Evolutionary conservation across 1,140 invertebrate genomes (phyloP).

Genomic region (Berghia stephanieae): DNA sequence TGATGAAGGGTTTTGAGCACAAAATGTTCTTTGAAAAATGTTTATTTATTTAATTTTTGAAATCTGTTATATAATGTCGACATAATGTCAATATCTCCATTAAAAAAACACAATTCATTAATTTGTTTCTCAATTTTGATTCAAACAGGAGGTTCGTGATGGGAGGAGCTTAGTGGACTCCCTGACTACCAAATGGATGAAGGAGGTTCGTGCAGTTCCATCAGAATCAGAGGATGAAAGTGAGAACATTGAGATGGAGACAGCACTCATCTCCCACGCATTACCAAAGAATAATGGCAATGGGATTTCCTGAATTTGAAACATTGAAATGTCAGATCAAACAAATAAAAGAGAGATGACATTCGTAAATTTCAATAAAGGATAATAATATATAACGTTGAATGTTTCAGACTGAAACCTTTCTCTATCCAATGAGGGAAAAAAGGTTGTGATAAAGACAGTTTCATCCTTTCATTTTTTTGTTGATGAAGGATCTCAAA

Average conservation of each 20-base stretch:
- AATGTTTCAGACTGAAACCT: background rate
- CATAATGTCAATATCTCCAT: background rate
- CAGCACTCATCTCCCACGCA: conserved; percentile 18
- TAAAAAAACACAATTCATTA: background rate
- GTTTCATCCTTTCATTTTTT: no score
- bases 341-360: background rate
- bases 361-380: background rate
- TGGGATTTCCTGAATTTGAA: background rate
- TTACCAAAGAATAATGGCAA: background rate
- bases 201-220: conserved; percentile 70
- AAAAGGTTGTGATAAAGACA: background rate
- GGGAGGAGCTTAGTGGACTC: conserved; percentile 96
- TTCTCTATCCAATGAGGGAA: background rate
- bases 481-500: no score
- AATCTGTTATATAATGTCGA: background rate
- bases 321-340: background rate
- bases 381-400: background rate
- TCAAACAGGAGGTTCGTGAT: conserved; percentile 86
- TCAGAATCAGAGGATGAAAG: conserved; percentile 60
- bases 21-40: background rate
- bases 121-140: background rate
- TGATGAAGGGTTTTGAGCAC: background rate
- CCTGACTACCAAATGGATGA: conserved; percentile 95
- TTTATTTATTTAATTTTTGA: background rate
- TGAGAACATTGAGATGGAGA: conserved; percentile 34